A percentile compares a stretch with the other conserved stretches of the same genome.
Conservation (phyloP, 2,888 invertebrate genomes). For the Tupiocoris notatus region DNA sequence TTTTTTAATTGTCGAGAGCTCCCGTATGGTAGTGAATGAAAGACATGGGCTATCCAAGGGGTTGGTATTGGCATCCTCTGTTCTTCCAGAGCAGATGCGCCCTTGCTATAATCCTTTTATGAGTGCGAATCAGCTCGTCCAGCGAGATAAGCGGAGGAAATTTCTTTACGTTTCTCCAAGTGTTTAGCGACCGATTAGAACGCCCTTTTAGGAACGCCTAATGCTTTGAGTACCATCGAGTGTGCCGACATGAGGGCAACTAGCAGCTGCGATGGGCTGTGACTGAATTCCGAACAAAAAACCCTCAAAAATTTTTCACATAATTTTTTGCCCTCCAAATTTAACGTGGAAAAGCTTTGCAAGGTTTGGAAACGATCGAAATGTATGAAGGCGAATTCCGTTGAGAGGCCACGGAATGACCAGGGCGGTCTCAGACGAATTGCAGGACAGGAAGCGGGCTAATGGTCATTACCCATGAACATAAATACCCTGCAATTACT, state of each 20-base stretch:
- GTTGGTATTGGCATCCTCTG: too few species aligned
- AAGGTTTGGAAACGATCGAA: too few species aligned
- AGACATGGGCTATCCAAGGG: background rate
- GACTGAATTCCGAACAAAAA: too few species aligned
- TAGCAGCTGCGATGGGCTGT: too few species aligned
- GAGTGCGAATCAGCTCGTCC: background rate
- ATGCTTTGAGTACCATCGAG: background rate
- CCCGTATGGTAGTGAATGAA: background rate
- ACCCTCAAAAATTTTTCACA: too few species aligned
- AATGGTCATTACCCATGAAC: background rate
- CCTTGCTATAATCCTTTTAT: background rate
- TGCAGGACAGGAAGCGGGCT: background rate
- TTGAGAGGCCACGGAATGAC: background rate
- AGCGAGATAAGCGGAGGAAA: background rate
- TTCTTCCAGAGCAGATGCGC: background rate
- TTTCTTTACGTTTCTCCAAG: background rate
- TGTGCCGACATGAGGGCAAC: too few species aligned
- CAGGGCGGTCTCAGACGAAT: background rate
- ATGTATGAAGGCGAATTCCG: background rate
- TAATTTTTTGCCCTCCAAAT: too few species aligned
- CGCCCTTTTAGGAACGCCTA: background rate
- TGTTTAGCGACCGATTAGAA: background rate
- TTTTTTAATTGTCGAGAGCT: background rate
- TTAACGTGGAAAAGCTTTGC: too few species aligned
- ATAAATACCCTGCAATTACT: background rate